A percentile compares a stretch with the other conserved stretches of the same genome.
phyloP scores from a whole-genome alignment of 64 coral and sea anemone species.

The Stichodactyla helianthus region DNA sequence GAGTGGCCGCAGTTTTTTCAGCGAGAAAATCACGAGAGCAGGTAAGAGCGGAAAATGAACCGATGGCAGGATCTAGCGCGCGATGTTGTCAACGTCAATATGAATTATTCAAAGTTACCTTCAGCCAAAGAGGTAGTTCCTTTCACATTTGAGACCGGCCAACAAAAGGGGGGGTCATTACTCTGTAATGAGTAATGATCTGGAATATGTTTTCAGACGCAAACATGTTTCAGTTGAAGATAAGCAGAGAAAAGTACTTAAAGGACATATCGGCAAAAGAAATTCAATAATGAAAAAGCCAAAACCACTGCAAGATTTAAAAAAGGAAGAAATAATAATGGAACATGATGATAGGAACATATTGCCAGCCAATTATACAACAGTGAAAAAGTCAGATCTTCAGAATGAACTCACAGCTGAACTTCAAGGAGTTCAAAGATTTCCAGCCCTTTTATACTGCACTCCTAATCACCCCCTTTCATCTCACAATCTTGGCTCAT shows the following conservation, averaged over 20 bases:
- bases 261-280: slow-evolving; percentile 4
- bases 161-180: no score
- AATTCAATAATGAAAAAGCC: slow-evolving; percentile 31
- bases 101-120: no score
- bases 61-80: no score
- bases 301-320: slow-evolving; percentile 36
- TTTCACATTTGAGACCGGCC: no score
- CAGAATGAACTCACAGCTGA: background rate
- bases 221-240: background rate
- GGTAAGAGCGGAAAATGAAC: no score
- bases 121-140: no score
- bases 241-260: background rate
- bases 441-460: slow-evolving; percentile 21
- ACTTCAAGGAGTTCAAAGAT: slow-evolving; percentile 9
- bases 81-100: no score
- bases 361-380: background rate
- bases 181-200: background rate
- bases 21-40: no score
- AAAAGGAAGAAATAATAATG: background rate
- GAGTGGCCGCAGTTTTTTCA: no score
- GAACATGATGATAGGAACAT: background rate
- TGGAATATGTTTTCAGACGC: slow-evolving; percentile 21
- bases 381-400: background rate
- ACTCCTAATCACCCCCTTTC: background rate
- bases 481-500: background rate